A percentile compares a stretch with the other conserved stretches of the same genome.
These are phyloP conservation scores for Hylomyscus alleni DNA, from an alignment of 2,797 vertebrate genomes.

Conservation along the genomic window DNA sequence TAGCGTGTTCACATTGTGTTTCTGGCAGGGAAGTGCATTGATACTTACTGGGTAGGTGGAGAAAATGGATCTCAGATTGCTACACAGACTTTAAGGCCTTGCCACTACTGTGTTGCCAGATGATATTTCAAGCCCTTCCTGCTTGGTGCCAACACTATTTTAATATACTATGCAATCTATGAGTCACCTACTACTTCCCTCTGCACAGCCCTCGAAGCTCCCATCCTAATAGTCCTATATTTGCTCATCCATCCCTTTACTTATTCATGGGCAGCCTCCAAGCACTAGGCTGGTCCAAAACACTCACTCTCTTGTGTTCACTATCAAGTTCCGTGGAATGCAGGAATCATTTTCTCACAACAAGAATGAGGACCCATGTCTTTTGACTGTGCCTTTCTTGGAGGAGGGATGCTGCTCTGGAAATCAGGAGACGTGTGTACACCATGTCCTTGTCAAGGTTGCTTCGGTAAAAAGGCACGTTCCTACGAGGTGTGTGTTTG, in stretches of 20 bases:
- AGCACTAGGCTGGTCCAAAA: neutral
- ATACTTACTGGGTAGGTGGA: neutral
- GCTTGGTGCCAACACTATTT: constrained; percentile 22
- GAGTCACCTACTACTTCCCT: constrained; percentile 19
- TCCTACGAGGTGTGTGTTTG: neutral
- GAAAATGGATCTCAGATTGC: neutral
- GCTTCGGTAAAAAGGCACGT: neutral
- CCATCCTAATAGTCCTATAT: neutral
- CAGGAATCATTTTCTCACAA: neutral
- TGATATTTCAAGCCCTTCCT: constrained; percentile 30
- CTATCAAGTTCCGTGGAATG: neutral
- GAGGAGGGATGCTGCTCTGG: neutral
- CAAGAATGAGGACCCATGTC: neutral
- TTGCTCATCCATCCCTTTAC: neutral
- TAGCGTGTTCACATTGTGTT: neutral
- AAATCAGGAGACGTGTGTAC: neutral
- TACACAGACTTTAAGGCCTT: neutral
- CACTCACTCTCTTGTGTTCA: constrained; percentile 9
- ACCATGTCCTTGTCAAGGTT: neutral
- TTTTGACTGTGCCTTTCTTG: neutral
- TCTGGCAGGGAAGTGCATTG: neutral
- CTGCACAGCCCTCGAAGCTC: constrained; percentile 38
- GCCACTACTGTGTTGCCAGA: neutral
- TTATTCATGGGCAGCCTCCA: neutral
- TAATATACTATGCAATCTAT: neutral